phyloP scores from a whole-genome alignment of 35 echinoderm and acorn worm genomes.

The Heliocidaris erythrogramma region DNA sequence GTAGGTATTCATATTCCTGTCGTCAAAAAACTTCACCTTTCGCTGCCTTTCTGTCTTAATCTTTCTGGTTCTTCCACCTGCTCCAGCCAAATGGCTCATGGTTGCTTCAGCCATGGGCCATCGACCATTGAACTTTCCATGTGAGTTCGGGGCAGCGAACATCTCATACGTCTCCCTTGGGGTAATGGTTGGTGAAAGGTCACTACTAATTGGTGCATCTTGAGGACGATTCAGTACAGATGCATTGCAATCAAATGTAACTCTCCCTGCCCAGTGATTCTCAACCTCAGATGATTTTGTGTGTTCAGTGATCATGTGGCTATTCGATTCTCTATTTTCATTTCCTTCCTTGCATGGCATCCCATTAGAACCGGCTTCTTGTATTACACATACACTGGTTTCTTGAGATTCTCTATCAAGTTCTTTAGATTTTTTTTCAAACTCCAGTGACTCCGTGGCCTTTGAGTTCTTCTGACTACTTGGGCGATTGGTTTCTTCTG shows the following conservation, averaged over 20 bases:
- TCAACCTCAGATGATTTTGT: neutral
- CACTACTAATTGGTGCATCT: neutral
- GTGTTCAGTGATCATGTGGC: neutral
- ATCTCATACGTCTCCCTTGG: slow-evolving; percentile 18
- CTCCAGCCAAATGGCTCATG: neutral
- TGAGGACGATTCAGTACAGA: neutral
- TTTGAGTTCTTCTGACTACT: neutral
- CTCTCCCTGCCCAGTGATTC: neutral
- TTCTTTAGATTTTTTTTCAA: neutral
- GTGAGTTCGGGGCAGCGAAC: neutral
- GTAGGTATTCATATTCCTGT: neutral
- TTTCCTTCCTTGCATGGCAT: neutral
- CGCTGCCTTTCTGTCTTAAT: neutral
- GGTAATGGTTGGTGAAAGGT: neutral
- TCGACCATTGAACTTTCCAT: neutral
- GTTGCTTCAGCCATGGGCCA: neutral
- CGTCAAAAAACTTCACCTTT: neutral
- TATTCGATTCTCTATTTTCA: neutral
- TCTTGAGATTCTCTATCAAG: neutral
- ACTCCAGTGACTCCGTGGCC: neutral
- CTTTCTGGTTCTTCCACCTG: neutral
- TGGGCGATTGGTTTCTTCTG: neutral
- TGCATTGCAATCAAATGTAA: neutral
- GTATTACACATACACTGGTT: neutral
- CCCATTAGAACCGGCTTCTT: neutral